Base-by-base conservation (phyloP, 2,888 invertebrate species). In the Tiphia femorata region DNA sequence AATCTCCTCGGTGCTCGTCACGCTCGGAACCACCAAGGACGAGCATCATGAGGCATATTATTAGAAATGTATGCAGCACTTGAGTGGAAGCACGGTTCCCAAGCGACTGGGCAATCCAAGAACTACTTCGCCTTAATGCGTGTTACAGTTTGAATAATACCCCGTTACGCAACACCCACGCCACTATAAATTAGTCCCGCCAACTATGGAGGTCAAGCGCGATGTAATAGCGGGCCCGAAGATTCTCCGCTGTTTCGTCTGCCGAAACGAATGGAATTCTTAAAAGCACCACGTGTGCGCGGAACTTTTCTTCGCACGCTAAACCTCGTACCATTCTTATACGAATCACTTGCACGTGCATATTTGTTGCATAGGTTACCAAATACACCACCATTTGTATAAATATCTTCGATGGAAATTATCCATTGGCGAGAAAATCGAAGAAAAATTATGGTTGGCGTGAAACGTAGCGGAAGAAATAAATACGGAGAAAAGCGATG, bases 1-100 rank as follows among this genome's bases (percentile, higher is more conserved):
- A 51, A 63, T 60, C 57, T 50, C 49, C 49, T 33, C 12, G 14
- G 14, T 14, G 12, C 8, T 6, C 33, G 33, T 33, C 33, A 33
- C 33, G 33, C 33, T 33, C 14, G 33, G 1, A 14, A 14, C 12
- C n/a, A 40, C 49, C 62, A 67, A 67, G 62, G 62, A 62, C 62
- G 30, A 21, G 33, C 25, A 4, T 49, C 46, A 48, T 44, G 52
- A 57, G 58, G 49, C 49, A 42, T 59, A 43, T 57, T 55, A 51
- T 58, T 58, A 53, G 19, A 50, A 21, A 41, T 30, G 44, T 33
- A 44, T 41, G 43, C 12, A 33, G 12, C 33, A n/a, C n/a, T n/a
- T n/a, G n/a, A n/a, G n/a, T n/a, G n/a, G n/a, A n/a, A n/a, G n/a
- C n/a, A n/a, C n/a, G n/a, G n/a, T n/a, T n/a, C n/a, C n/a, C n/a